Percentiles rank a stretch among this genome's conserved stretches.
These are phyloP conservation scores for Sphinx pinastri DNA, from an alignment of 2,888 invertebrate genomes.

Conservation along the genomic window DNA sequence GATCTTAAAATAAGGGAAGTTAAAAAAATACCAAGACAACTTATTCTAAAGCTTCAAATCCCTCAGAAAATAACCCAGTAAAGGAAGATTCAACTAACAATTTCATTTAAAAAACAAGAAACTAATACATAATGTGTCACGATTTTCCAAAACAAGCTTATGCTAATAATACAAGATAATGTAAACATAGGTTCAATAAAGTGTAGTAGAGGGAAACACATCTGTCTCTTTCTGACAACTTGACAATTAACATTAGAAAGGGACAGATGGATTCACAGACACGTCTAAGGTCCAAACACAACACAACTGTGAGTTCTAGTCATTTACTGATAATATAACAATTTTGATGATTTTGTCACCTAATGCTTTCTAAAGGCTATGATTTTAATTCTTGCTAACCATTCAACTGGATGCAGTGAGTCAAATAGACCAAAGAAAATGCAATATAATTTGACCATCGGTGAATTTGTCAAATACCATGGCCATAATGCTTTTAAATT, in stretches of 20 bases:
- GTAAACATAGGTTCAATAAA: background rate
- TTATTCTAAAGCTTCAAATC: conserved; percentile 42
- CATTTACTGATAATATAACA: background rate
- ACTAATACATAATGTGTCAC: conserved; percentile 44
- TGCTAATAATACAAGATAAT: conserved; percentile 48
- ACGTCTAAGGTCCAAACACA: background rate
- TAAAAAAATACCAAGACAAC: conserved; percentile 48
- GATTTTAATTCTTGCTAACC: background rate
- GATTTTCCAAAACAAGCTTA: conserved; percentile 57
- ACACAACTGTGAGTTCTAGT: background rate
- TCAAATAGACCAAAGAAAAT: conserved; percentile 5
- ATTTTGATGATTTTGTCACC: background rate
- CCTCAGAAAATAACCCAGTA: conserved; percentile 41
- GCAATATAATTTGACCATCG: background rate
- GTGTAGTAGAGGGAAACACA: background rate
- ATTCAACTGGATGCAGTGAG: no score
- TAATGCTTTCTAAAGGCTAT: conserved; percentile 4
- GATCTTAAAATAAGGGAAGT: conserved; percentile 57
- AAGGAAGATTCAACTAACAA: conserved; percentile 57
- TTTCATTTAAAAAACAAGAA: conserved; percentile 47
- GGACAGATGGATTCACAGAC: background rate
- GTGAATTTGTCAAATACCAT: background rate
- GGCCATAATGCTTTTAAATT: background rate
- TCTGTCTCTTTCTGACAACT: background rate
- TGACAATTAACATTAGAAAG: background rate